A percentile compares a stretch with the other conserved stretches of the same genome.
Evolutionary conservation across 2,113 vertebrate genomes (phyloP).

Genomic region (Sapayoa aenigma): DNA sequence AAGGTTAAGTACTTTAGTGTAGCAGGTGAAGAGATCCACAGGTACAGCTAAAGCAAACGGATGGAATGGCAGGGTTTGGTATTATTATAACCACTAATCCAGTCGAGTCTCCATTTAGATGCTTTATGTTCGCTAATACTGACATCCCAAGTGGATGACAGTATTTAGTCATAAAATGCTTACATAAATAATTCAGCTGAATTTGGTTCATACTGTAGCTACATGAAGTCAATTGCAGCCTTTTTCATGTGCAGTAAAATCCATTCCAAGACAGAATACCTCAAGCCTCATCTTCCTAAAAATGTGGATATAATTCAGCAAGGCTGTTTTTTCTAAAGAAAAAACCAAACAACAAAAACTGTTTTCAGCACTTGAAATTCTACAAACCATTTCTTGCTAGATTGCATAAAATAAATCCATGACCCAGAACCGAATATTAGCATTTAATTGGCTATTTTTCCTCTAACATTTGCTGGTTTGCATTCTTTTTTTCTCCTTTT

Average conservation of each 20-base stretch:
- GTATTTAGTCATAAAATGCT: not conserved
- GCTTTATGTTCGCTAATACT: not conserved
- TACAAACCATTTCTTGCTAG: not conserved
- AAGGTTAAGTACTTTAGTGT: accelerated
- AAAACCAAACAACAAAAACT: not conserved
- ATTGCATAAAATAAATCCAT: not conserved
- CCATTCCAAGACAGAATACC: not conserved
- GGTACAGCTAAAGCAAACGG: not conserved
- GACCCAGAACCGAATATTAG: not conserved
- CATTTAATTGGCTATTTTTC: not conserved
- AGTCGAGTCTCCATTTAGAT: not conserved
- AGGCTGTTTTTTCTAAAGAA: not conserved
- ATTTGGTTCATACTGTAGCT: not conserved
- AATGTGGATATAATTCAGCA: slow-evolving; percentile 24
- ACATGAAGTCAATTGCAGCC: not conserved
- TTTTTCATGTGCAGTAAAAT: not conserved
- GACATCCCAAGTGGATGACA: not conserved
- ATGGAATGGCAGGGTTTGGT: not conserved
- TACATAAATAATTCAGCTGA: not conserved
- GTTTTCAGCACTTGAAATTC: slow-evolving; percentile 8
- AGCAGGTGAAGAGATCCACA: not conserved
- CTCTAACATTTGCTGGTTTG: not conserved
- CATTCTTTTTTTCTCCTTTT: not conserved
- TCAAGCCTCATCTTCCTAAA: slow-evolving; percentile 3
- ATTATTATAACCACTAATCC: not conserved